Evolutionary conservation across 2,888 invertebrate species (phyloP).

Genomic region (Mimas tiliae): DNA sequence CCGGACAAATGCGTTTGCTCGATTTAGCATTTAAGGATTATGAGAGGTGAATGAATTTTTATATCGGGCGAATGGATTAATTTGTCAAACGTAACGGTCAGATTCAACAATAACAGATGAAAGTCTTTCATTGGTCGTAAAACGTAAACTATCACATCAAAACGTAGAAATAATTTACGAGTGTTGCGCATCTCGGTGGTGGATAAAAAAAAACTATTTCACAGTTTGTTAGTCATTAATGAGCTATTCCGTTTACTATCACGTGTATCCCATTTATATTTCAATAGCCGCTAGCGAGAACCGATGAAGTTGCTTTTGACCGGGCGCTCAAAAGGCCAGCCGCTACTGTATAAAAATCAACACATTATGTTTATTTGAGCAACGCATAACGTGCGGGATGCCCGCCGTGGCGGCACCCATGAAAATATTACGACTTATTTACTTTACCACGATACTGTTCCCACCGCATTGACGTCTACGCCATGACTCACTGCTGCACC

Average conservation of each 20-base stretch:
- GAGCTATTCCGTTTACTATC: constrained; percentile 30
- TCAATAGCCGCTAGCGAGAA: constrained; percentile 59
- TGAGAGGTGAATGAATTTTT: constrained; percentile 65
- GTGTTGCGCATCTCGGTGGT: constrained; percentile 13
- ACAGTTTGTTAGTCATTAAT: constrained; percentile 29
- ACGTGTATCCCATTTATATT: constrained; percentile 36
- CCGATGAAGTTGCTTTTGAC: constrained; percentile 54
- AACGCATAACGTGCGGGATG: constrained; percentile 70
- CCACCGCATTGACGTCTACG: constrained; percentile 68
- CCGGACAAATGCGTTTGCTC: constrained; percentile 72
- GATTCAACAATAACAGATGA: constrained; percentile 14
- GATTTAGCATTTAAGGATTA: constrained; percentile 66
- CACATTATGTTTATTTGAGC: constrained; percentile 78
- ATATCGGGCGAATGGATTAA: constrained; percentile 31
- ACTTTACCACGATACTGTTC: constrained; percentile 72
- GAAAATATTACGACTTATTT: constrained; percentile 82
- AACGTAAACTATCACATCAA: constrained; percentile 21
- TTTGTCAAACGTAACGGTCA: constrained; percentile 10
- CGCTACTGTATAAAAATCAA: constrained; percentile 78
- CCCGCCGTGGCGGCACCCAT: constrained; percentile 75
- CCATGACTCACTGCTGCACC: constrained; percentile 59
- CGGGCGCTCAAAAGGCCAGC: constrained; percentile 57
- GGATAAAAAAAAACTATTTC: constrained; percentile 24
- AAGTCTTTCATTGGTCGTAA: constrained; percentile 3
- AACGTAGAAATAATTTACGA: constrained; percentile 20